These are phyloP conservation scores for Lycaon pictus DNA, from an alignment of 2,113 vertebrate species.

Conservation along the genomic window DNA sequence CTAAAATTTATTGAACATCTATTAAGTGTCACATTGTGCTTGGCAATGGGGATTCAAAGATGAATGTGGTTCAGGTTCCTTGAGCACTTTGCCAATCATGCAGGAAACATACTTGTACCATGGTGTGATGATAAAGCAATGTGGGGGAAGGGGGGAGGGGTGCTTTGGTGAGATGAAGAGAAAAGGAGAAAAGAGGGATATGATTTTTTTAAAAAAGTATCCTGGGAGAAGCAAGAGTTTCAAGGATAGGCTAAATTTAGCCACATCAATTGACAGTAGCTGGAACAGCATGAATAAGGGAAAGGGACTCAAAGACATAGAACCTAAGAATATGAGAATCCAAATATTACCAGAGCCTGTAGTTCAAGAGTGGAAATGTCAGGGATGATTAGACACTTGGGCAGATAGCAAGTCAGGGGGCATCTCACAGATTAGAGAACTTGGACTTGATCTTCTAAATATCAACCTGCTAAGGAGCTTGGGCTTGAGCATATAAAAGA, in stretches of 20 bases:
- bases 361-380: not conserved
- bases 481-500: not conserved
- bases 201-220: not conserved
- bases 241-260: not conserved
- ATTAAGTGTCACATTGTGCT: not conserved
- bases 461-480: not conserved
- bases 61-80: not conserved
- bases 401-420: not conserved
- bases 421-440: not conserved
- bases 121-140: not conserved
- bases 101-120: not conserved
- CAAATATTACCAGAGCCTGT: not conserved
- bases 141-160: not conserved
- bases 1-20: not conserved
- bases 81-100: not conserved
- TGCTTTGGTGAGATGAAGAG: not conserved
- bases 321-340: not conserved
- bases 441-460: not conserved
- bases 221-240: not conserved
- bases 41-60: not conserved
- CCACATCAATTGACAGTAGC: not conserved
- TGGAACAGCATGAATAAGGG: not conserved
- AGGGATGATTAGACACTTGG: not conserved
- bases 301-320: not conserved
- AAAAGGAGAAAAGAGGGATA: too few species aligned